phyloP scores from a whole-genome alignment of 2,888 invertebrate genomes.

The Tenodera sinensis region DNA sequence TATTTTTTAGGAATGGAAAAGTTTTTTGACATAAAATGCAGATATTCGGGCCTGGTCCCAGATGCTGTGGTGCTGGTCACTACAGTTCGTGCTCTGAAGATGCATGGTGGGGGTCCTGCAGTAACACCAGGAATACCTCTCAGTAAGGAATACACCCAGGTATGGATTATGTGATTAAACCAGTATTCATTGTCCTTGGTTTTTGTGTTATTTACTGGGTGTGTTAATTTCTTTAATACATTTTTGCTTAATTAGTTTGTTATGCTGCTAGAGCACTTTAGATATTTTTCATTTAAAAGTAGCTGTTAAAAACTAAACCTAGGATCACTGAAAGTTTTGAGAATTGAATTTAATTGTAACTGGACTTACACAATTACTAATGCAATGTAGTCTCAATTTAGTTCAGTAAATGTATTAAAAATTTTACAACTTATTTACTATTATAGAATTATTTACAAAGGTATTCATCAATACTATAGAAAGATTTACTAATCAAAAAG shows the following conservation, averaged over 20 bases:
- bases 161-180: constrained; percentile 28
- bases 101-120: constrained; percentile 96
- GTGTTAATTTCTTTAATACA: neutral
- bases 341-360: too few relatives aligned
- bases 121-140: constrained; percentile 83
- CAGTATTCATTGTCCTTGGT: neutral
- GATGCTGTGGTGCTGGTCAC: constrained; percentile 89
- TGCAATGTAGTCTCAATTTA: too few relatives aligned
- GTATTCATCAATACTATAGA: too few relatives aligned
- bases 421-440: too few relatives aligned
- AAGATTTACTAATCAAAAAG: too few relatives aligned
- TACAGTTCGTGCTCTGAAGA: constrained; percentile 92
- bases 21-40: constrained; percentile 95
- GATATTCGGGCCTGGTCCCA: constrained; percentile 79
- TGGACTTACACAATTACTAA: too few relatives aligned
- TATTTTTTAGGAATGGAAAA: constrained; percentile 82
- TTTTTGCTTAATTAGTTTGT: neutral
- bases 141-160: constrained; percentile 71
- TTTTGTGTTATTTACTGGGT: neutral
- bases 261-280: neutral
- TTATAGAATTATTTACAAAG: too few relatives aligned
- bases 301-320: neutral
- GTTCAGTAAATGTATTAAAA: too few relatives aligned
- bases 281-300: neutral
- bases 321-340: too few relatives aligned